phyloP scores from a whole-genome alignment of 1,140 invertebrate species.

The Homalodisca vitripennis region DNA sequence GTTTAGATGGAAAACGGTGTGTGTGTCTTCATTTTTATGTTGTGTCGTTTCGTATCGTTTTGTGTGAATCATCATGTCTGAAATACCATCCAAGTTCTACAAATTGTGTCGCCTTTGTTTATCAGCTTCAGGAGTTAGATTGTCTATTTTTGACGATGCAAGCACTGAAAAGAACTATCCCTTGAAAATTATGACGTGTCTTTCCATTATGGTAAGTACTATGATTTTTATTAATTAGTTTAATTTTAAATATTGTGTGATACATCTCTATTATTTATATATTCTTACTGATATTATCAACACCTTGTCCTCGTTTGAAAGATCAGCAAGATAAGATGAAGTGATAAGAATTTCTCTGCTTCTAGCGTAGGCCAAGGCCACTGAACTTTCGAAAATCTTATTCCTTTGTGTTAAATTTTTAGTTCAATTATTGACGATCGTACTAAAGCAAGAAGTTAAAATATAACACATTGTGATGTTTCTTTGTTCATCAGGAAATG shows the following conservation, averaged over 20 bases:
- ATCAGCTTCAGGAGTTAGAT: conserved; percentile 60
- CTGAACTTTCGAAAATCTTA: conserved; percentile 16
- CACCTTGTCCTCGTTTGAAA: conserved; percentile 31
- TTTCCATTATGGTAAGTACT: conserved; percentile 33
- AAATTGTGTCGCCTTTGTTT: conserved; percentile 69
- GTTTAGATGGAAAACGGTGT: conserved; percentile 31
- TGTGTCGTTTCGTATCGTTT: conserved; percentile 28
- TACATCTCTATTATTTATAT: background rate
- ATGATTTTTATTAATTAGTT: background rate
- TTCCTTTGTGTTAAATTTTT: background rate
- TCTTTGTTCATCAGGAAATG: conserved; percentile 20
- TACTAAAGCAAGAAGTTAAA: background rate
- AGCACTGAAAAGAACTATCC: conserved; percentile 60
- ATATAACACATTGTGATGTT: background rate
- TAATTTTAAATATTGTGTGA: background rate
- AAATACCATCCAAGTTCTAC: conserved; percentile 66
- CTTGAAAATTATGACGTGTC: conserved; percentile 54
- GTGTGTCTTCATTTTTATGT: conserved; percentile 24
- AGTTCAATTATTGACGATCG: background rate
- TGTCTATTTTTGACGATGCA: conserved; percentile 66
- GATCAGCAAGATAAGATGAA: conserved; percentile 32
- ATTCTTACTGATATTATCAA: conserved; percentile 26
- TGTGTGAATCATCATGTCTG: conserved; percentile 52
- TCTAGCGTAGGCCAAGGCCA: conserved; percentile 32
- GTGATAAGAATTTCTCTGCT: conserved; percentile 32